Evolutionary conservation across 2,888 invertebrate species (phyloP), one percentile per base, ranked within the genome.

Genomic region (Agapostemon virescens): DNA sequence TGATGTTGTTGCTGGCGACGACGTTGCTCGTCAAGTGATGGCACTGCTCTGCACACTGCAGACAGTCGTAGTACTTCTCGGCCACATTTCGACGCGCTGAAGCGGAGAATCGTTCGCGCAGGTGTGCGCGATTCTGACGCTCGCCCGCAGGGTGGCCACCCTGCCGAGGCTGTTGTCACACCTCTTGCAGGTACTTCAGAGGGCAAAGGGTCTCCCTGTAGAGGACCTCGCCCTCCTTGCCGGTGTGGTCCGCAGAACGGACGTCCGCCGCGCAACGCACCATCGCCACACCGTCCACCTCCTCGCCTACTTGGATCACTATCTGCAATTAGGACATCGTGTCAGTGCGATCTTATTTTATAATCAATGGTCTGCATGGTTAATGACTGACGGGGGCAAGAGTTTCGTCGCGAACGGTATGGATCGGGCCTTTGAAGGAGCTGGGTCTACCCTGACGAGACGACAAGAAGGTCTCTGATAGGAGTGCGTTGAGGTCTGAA

Each of bases 191-290:
- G 92, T 98, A 98, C 93, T 98, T 98, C 61, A 97, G 93, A n/a
- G 98, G 98, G 93, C 98, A 98, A 86, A 97, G 96, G 79, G 97
- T 98, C 93, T 98, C 97, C 88, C 89, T 91, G 87, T 88, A 91
- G 11, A 90, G 89, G 0, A 92, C 89, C 64, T 92, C 92, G n/a
- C 90, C 92, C 69, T 92, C 91, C 63, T 92, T 92, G 30, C 88
- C 88, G 3, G 87, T 88, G 72, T 90, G 91, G 23, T 90, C 90
- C 11, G 91, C 87, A 0, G 91, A 89, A 63, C 90, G 77, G 4
- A 97, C 97, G 94, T 97, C 98, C 91, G 98, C 97, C 0, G 98
- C 98, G 67, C 97, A 97, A 74, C 98, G 95, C 84, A 98, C 97
- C 95, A 97, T 97, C 82, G 98, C 97, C 95, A 98, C 98, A 38